Evolutionary conservation across 2,888 invertebrate genomes (phyloP).

Genomic region (Nomada flava): DNA sequence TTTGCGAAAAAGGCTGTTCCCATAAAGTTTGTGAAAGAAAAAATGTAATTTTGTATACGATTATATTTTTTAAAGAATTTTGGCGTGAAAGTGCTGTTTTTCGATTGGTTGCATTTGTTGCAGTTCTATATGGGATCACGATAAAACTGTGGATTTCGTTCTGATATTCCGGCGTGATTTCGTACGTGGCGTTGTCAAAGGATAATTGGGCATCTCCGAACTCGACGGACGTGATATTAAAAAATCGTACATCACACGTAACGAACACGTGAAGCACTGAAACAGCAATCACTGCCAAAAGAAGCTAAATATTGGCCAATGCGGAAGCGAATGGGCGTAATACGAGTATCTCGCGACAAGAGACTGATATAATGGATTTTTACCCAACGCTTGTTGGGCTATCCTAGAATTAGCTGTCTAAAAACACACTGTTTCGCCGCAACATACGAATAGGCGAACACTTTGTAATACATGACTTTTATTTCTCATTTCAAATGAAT

Average conservation of each 20-base stretch:
- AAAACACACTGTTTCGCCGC: background rate
- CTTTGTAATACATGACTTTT: too few relatives aligned
- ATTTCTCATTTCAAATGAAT: too few relatives aligned
- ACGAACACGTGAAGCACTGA: background rate
- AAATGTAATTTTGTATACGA: too few relatives aligned
- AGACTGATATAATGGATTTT: background rate
- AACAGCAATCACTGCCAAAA: conserved; percentile 6
- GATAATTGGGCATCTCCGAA: conserved; percentile 4
- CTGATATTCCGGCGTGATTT: conserved; percentile 10
- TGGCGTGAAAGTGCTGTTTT: too few relatives aligned
- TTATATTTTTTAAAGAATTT: too few relatives aligned
- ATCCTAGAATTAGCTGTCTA: background rate
- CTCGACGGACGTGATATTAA: background rate
- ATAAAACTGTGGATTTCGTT: background rate
- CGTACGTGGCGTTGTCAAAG: background rate
- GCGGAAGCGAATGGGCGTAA: conserved; percentile 13
- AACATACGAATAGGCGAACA: too few relatives aligned
- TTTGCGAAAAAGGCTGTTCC: too few relatives aligned
- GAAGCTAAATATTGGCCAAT: background rate
- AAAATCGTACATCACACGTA: background rate
- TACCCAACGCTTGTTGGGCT: too few relatives aligned
- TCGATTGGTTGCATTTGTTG: too few relatives aligned
- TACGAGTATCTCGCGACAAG: background rate
- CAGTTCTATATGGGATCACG: background rate
- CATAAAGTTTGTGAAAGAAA: too few relatives aligned